Evolutionary conservation across 2,888 invertebrate species (phyloP).

Genomic region (Orthosia incerta): DNA sequence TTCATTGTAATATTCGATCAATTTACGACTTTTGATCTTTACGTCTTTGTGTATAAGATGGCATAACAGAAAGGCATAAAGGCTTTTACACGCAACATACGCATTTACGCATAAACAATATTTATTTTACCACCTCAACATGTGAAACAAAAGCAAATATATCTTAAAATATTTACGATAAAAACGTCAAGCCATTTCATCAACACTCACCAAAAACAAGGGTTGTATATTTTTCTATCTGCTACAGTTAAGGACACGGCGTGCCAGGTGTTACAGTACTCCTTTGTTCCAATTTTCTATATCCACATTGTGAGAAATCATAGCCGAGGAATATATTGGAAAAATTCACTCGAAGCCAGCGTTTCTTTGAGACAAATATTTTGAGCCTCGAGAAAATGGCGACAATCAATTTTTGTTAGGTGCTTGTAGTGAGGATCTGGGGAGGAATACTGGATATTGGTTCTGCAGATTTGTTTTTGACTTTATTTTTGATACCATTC

Average conservation of each 20-base stretch:
- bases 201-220: slow-evolving; percentile 13
- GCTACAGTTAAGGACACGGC: slow-evolving; percentile 26
- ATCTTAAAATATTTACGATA: slow-evolving; percentile 29
- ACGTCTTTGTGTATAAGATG: not conserved
- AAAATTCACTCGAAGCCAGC: slow-evolving; percentile 36
- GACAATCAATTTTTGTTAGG: slow-evolving; percentile 43
- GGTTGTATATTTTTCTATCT: slow-evolving; percentile 29
- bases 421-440: slow-evolving; percentile 15
- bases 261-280: slow-evolving; percentile 49
- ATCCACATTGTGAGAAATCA: slow-evolving; percentile 54
- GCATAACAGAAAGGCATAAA: slow-evolving; percentile 1
- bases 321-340: slow-evolving; percentile 51
- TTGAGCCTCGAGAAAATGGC: slow-evolving; percentile 30
- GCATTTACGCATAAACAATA: not conserved
- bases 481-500: not conserved
- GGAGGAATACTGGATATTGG: slow-evolving; percentile 15
- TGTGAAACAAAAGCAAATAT: not conserved
- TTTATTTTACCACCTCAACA: slow-evolving; percentile 1
- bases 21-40: not conserved
- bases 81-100: not conserved
- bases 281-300: slow-evolving; percentile 58
- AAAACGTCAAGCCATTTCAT: slow-evolving; percentile 31
- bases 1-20: not conserved
- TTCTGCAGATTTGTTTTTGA: slow-evolving; percentile 16
- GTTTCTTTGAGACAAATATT: slow-evolving; percentile 56